Conservation (phyloP, 2,888 invertebrate genomes). For the Polyommatus icarus region DNA sequence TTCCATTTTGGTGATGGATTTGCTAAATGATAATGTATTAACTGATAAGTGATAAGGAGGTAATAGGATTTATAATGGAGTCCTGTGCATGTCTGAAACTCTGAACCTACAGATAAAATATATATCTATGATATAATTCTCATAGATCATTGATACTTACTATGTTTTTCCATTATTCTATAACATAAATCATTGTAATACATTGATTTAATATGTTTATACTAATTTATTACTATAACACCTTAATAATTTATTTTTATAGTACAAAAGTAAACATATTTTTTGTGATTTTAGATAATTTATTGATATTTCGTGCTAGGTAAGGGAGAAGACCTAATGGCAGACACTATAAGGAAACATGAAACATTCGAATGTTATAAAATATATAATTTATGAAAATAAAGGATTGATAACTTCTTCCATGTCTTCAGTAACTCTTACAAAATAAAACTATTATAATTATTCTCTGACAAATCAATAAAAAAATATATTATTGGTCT, state of each 20-base stretch:
- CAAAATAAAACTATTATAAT: no score
- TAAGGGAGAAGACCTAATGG: no score
- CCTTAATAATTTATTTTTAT: not conserved
- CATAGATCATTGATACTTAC: not conserved
- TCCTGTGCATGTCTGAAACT: not conserved
- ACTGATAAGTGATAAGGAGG: slow-evolving; percentile 8
- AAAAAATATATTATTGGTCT: no score
- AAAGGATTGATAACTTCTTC: no score
- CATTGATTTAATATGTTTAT: not conserved
- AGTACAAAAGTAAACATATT: not conserved
- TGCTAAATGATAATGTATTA: not conserved
- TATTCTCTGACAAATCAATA: no score
- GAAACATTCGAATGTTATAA: no score
- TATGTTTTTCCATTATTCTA: not conserved
- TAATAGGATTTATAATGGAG: slow-evolving; percentile 16
- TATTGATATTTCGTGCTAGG: not conserved
- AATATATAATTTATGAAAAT: no score
- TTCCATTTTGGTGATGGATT: not conserved
- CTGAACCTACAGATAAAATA: not conserved
- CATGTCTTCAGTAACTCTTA: no score
- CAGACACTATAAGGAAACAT: no score
- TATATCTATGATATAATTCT: not conserved
- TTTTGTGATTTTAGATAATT: not conserved
- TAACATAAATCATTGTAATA: not conserved
- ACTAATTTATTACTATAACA: not conserved